A percentile compares a stretch with the other conserved stretches of the same genome.
Evolutionary conservation across 2,888 invertebrate species (phyloP).

Genomic region (Phyto melanocephala): DNA sequence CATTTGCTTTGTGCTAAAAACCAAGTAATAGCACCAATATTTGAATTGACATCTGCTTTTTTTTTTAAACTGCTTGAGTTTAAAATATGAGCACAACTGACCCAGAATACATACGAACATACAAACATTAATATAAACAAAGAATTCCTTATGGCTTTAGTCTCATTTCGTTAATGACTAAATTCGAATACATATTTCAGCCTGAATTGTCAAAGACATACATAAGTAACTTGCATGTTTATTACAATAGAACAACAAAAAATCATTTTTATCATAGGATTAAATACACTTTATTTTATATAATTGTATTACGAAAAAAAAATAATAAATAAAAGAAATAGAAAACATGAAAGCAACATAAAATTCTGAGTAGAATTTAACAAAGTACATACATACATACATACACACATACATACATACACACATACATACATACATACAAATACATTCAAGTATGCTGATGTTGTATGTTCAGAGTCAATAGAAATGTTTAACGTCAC

Average conservation of each 20-base stretch:
- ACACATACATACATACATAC: too few species aligned
- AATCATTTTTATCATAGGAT: constrained; percentile 22
- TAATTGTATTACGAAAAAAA: background rate
- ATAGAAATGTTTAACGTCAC: constrained; percentile 12
- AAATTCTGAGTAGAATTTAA: background rate
- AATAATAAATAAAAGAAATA: background rate
- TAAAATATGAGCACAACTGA: constrained; percentile 30
- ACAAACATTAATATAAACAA: background rate
- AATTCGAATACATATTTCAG: constrained; percentile 35
- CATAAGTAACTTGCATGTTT: background rate
- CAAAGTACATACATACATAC: background rate
- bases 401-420: too few species aligned
- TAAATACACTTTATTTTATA: background rate
- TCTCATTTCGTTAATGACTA: constrained; percentile 31
- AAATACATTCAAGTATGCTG: too few species aligned
- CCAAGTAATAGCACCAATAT: too few species aligned
- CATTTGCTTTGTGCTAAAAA: too few species aligned
- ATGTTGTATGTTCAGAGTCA: background rate
- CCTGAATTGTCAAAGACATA: constrained; percentile 39
- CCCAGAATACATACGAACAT: constrained; percentile 13
- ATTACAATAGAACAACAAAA: background rate
- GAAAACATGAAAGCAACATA: background rate
- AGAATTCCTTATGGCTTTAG: constrained; percentile 21
- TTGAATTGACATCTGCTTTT: background rate
- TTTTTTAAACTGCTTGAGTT: background rate